phyloP scores from a whole-genome alignment of 2,888 invertebrate genomes.

The Mechanitis mazaeus region DNA sequence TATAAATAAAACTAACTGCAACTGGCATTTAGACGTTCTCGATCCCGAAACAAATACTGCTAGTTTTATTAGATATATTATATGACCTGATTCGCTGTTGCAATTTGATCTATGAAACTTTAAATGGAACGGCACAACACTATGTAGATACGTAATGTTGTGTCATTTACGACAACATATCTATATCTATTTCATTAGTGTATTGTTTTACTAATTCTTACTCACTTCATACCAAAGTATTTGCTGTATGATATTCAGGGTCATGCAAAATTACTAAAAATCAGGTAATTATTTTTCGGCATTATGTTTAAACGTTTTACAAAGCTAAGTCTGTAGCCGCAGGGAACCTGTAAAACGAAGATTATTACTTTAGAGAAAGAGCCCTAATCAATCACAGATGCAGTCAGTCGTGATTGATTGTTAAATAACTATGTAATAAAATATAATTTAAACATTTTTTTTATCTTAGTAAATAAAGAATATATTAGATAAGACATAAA shows the following conservation, averaged over 20 bases:
- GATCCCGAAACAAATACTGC: conserved; percentile 53
- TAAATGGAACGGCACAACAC: conserved; percentile 16
- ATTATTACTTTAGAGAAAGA: conserved; percentile 1
- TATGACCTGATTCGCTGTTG: conserved; percentile 33
- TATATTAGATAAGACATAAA: too few species aligned
- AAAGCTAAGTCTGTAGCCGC: neutral
- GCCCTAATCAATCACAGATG: conserved; percentile 5
- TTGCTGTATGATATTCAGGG: too few species aligned
- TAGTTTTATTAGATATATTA: conserved; percentile 37
- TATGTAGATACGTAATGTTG: too few species aligned
- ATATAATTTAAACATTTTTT: neutral
- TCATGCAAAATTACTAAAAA: neutral
- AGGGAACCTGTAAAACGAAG: conserved; percentile 1
- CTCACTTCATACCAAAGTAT: too few species aligned
- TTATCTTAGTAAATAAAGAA: neutral
- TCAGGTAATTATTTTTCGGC: neutral
- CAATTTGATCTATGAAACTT: conserved; percentile 16
- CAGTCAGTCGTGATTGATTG: conserved; percentile 4
- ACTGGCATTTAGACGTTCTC: conserved; percentile 72
- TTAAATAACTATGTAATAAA: conserved; percentile 3
- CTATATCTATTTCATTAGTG: too few species aligned
- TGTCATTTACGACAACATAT: too few species aligned
- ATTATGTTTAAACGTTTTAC: conserved; percentile 1
- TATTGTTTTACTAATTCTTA: too few species aligned
- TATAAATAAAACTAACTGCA: conserved; percentile 63